Percentiles rank a stretch among this genome's conserved stretches.
Conservation (phyloP, 2,797 vertebrate species). For the Podarcis siculus region DNA sequence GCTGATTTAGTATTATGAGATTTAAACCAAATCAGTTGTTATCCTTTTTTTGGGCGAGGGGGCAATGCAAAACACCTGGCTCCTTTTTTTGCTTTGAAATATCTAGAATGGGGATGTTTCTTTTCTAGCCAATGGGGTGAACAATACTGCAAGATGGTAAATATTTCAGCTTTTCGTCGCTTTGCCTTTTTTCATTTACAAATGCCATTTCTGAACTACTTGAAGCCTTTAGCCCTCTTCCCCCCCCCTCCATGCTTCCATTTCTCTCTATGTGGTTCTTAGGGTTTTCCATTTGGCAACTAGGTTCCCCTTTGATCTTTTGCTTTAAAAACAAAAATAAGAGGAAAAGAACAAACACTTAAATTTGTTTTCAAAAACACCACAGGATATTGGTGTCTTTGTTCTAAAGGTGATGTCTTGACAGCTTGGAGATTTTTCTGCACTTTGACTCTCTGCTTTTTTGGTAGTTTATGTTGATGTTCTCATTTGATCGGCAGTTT, state of each 20-base stretch:
- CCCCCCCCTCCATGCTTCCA: not conserved
- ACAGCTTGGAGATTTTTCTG: not conserved
- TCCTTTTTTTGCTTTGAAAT: constrained; percentile 5
- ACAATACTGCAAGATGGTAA: not conserved
- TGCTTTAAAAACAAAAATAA: not conserved
- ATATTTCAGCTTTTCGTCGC: not conserved
- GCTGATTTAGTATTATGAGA: constrained; percentile 7
- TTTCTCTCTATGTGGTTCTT: not conserved
- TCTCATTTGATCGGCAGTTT: constrained; percentile 30
- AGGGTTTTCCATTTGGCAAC: not conserved
- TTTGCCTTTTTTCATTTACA: not conserved
- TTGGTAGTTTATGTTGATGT: constrained; percentile 7
- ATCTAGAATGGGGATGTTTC: not conserved
- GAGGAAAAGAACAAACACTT: not conserved
- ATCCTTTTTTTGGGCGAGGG: not conserved
- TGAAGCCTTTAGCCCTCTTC: not conserved
- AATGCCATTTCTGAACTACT: not conserved
- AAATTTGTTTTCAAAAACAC: not conserved
- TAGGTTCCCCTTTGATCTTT: not conserved
- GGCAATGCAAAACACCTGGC: constrained; percentile 4
- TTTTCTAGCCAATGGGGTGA: not conserved
- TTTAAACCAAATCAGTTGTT: not conserved
- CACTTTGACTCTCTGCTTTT: constrained; percentile 20
- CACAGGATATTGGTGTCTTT: not conserved
- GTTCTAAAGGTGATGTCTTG: not conserved